Evolutionary conservation across 1,140 invertebrate genomes (phyloP), one percentile per base, ranked within the genome.

Genomic region (Stratiolaelaps scimitus): DNA sequence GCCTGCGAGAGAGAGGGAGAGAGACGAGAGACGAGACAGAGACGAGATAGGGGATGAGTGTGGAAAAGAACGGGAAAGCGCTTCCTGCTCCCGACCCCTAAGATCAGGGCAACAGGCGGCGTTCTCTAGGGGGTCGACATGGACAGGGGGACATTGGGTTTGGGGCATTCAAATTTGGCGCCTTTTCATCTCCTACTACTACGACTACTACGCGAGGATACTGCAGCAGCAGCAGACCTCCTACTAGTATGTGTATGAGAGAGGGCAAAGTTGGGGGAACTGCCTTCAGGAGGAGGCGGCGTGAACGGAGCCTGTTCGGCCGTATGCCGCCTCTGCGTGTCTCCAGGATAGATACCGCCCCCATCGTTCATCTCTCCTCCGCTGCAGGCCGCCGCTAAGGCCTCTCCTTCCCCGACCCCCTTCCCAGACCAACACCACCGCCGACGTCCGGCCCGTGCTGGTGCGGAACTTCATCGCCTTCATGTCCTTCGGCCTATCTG

Each of bases 131-230:
- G 34, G 34, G 34, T 6, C 4, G 5, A 40, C 34, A 10, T 4
- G 34, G 34, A 40, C 10, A 40, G 10, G 4, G 34, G 34, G 34
- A 40, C 4, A 10, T 40, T 4, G 34, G 34, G 34, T 4, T 6
- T 6, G 34, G 10, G 53, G 34, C 15, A 60, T 60, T 26, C 23
- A 60, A 60, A 26, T 60, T 60, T 60, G 53, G 53, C 53, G 53
- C 34, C 53, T 60, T 60, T 60, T 60, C 53, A 60, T 60, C 53
- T 60, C 53, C 34, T 60, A 34, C 34, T 40, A 40, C n/a, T 48
- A 26, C 17, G 15, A 26, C 17, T 17, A 34, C 53, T 60, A 34
- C 17, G 53, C 15, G 15, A 5, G 34, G 2, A 10, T 29, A 23
- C 2, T 15, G 15, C 26, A 15, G 53, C 20, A n/a, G 44, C n/a